phyloP scores from a whole-genome alignment of 2,797 vertebrate genomes.

The Anguilla pacifica region DNA sequence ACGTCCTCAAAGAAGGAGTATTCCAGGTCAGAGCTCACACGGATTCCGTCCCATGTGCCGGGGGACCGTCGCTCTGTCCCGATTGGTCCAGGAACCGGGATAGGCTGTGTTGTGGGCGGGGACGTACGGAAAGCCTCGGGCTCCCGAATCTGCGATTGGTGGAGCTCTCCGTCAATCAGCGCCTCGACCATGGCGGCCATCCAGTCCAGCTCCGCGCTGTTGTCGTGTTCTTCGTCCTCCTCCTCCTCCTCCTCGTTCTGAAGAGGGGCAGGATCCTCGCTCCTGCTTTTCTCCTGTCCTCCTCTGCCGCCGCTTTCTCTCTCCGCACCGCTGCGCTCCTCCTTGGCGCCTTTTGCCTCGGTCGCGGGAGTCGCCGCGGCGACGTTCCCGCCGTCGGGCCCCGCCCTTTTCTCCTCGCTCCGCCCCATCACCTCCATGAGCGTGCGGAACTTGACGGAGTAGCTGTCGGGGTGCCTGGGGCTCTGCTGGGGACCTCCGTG shows the following conservation, averaged over 20 bases:
- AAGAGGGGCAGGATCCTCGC: not conserved
- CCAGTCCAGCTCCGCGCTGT: constrained; percentile 1
- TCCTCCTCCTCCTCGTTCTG: not conserved
- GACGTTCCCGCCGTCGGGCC: not conserved
- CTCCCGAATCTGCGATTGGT: not conserved
- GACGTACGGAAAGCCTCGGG: not conserved
- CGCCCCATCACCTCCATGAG: not conserved
- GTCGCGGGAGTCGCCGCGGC: not conserved
- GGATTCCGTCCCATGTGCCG: not conserved
- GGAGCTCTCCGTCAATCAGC: not conserved
- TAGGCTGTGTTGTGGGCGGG: not conserved
- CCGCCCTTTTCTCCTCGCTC: not conserved
- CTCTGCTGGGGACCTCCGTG: not conserved
- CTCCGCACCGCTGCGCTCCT: not conserved
- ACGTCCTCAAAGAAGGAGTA: not conserved
- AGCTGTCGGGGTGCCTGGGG: not conserved
- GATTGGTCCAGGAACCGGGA: not conserved
- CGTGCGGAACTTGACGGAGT: not conserved
- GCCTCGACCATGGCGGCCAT: not conserved
- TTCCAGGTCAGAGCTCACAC: not conserved
- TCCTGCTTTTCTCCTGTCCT: not conserved
- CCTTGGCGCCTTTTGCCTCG: not conserved
- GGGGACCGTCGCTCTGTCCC: not conserved
- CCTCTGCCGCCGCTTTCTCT: not conserved
- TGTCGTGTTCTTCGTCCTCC: not conserved